Conservation (phyloP, 2,888 invertebrate species). For the Dione juno region DNA sequence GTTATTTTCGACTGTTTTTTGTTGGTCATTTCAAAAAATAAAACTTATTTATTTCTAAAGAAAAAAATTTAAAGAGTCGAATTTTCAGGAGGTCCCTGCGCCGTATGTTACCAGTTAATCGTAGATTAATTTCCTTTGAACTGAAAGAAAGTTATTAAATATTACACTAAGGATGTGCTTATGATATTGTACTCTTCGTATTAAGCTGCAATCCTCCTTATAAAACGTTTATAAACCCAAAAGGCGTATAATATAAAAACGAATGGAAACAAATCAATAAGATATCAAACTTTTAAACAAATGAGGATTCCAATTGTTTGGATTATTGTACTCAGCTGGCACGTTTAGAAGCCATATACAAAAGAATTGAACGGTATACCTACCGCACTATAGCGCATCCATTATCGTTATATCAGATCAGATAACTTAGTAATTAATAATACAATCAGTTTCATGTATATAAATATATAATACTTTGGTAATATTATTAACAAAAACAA, state of each 20-base stretch:
- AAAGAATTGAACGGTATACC: not conserved
- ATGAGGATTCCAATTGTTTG: slow-evolving; percentile 9
- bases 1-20: too few relatives aligned
- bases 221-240: too few relatives aligned
- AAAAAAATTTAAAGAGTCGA: too few relatives aligned
- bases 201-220: too few relatives aligned
- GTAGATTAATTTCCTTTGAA: too few relatives aligned
- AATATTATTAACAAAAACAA: not conserved
- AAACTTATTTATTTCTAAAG: too few relatives aligned
- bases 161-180: too few relatives aligned
- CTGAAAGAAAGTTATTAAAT: too few relatives aligned
- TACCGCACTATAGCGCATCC: not conserved
- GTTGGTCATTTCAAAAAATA: too few relatives aligned
- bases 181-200: too few relatives aligned
- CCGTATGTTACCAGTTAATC: too few relatives aligned
- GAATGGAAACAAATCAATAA: slow-evolving; percentile 18
- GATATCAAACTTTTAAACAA: slow-evolving; percentile 2
- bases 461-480: not conserved
- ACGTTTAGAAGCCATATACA: slow-evolving; percentile 15
- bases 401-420: not conserved
- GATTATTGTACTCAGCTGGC: slow-evolving; percentile 1
- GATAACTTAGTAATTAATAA: not conserved
- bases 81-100: too few relatives aligned
- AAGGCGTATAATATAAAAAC: not conserved
- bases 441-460: not conserved